Percentiles rank a stretch among this genome's conserved stretches.
phyloP scores from a whole-genome alignment of 2,888 invertebrate species.

The Caradrina kadenii region DNA sequence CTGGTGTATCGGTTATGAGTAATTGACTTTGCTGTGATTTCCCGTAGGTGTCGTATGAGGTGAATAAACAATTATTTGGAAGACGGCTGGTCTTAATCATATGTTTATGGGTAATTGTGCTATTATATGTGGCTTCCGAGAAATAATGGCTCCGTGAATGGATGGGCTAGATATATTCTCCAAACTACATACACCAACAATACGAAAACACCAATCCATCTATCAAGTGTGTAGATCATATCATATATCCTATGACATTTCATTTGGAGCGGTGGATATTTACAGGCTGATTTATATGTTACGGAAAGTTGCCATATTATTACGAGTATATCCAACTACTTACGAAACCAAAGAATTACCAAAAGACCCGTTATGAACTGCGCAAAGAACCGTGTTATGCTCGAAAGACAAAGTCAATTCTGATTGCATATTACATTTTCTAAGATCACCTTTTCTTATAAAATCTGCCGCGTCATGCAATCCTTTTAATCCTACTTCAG shows the following conservation, averaged over 20 bases:
- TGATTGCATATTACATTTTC: background rate
- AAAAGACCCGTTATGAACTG: background rate
- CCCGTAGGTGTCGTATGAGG: constrained; percentile 37
- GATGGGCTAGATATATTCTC: too few species aligned
- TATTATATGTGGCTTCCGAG: background rate
- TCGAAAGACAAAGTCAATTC: background rate
- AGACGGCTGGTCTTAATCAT: constrained; percentile 5
- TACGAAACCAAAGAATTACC: constrained; percentile 12
- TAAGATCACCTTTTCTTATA: background rate
- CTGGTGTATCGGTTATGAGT: constrained; percentile 46
- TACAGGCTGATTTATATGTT: background rate
- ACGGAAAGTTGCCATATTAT: constrained; percentile 14
- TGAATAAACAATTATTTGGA: constrained; percentile 13
- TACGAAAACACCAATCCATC: background rate
- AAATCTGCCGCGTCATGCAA: constrained; percentile 19
- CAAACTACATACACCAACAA: too few species aligned
- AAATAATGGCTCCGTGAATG: background rate
- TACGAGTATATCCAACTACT: background rate
- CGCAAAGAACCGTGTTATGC: background rate
- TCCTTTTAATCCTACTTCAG: constrained; percentile 36
- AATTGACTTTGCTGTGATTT: constrained; percentile 37
- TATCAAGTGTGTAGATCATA: background rate
- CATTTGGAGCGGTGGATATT: background rate
- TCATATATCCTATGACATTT: background rate
- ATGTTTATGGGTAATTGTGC: constrained; percentile 14